Evolutionary conservation across 2,797 vertebrate species (phyloP), one percentile per base, ranked within the genome.

Genomic region (Triplophysa yarkandensis): DNA sequence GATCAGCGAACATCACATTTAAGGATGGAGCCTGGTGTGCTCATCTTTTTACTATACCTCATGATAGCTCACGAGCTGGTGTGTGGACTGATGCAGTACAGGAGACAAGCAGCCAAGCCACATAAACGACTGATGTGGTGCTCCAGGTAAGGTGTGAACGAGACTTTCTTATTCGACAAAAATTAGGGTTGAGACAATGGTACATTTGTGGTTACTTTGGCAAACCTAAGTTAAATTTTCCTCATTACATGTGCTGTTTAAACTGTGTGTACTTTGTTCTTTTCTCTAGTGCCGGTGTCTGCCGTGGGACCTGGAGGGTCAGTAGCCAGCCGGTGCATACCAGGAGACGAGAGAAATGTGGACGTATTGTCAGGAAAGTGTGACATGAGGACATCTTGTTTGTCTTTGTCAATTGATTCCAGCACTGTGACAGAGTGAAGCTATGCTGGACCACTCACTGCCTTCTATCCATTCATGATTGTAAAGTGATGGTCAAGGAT

Each of bases 51-150:
- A 0, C 89, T 95, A 3, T 97, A 96, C 1, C 71, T 96, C 77
- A 92, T 95, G 93, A 96, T 97, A 76, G 92, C 94, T 14, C 95
- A 96, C 57, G 95, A 95, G 83, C 86, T 96, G 85, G 87, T 96
- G 68, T 94, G 94, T 3, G 95, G 95, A 77, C 95, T 93, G 91
- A 93, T 96, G 88, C 93, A 95, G 80, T 90, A 94, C 73, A 88
- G 91, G 76, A 92, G 90, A 82, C 91, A 90, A 83, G 88, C 89
- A 16, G 80, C 86, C 82, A 93, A 89, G 76, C 92, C 92, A 0
- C 90, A 90, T 75, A 90, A 89, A 81, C 89, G 84, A 60, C 91
- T 92, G 0, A 88, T 89, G 44, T 91, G 91, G 91, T 84, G 87
- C 66, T 87, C 91, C 28, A 92, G 94, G 94, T 96, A 80, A 87